phyloP scores from a whole-genome alignment of 2,113 vertebrate genomes.

The Apeltes quadracus region DNA sequence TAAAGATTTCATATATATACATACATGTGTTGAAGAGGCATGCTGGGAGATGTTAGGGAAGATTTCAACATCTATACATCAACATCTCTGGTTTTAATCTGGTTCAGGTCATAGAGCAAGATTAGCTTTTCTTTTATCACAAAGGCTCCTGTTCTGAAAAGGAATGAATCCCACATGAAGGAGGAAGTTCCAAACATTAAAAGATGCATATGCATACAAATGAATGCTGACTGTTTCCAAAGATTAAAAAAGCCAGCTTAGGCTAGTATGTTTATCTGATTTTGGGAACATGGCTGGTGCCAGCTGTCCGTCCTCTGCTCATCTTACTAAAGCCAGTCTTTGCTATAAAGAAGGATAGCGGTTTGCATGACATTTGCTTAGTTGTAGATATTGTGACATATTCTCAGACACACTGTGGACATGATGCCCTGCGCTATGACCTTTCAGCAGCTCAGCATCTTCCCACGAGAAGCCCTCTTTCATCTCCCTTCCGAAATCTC shows the following conservation, averaged over 20 bases:
- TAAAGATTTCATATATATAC: conserved; percentile 8
- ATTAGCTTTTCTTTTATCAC: conserved; percentile 3
- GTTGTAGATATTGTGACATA: conserved; percentile 71
- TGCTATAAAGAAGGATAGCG: conserved; percentile 43
- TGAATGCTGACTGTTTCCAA: conserved; percentile 4
- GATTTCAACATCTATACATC: background rate
- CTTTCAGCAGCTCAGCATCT: conserved; percentile 74
- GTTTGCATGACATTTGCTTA: conserved; percentile 69
- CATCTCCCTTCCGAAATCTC: conserved; percentile 44
- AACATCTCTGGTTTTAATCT: background rate
- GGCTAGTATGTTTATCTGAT: conserved; percentile 5
- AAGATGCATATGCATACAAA: conserved; percentile 7
- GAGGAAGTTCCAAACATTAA: conserved; percentile 3
- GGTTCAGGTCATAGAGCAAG: background rate
- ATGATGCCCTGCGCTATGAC: conserved; percentile 55
- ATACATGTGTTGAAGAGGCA: background rate
- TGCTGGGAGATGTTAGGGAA: background rate
- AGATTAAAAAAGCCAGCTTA: conserved; percentile 11
- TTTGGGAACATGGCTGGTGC: conserved; percentile 40
- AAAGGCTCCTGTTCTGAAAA: background rate
- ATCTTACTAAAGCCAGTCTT: conserved; percentile 57
- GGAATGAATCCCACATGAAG: background rate
- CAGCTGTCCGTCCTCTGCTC: conserved; percentile 33
- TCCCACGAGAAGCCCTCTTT: conserved; percentile 52
- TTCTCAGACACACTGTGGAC: conserved; percentile 68